Evolutionary conservation across 2,797 vertebrate species (phyloP).

Genomic region (Momotus momota): DNA sequence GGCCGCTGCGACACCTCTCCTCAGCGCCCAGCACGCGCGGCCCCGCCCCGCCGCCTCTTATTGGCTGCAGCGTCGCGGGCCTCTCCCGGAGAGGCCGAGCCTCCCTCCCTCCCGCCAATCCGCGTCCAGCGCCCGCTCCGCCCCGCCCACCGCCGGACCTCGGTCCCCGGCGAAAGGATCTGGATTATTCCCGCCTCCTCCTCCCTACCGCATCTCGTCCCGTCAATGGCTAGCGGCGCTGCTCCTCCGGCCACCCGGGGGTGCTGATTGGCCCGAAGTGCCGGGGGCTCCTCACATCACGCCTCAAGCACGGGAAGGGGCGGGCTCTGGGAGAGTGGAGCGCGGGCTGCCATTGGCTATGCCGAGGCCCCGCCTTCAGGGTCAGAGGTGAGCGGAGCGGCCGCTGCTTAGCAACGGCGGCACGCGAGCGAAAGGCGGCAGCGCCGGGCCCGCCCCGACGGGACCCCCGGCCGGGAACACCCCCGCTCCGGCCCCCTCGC

Average conservation of each 20-base stretch:
- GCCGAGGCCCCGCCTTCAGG: neutral
- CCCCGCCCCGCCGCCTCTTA: neutral
- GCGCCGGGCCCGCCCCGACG: neutral
- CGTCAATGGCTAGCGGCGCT: neutral
- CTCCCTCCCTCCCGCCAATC: neutral
- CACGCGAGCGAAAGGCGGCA: neutral
- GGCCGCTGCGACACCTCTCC: neutral
- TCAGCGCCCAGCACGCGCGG: neutral
- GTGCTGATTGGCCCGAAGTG: rapidly evolving
- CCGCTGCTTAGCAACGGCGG: neutral
- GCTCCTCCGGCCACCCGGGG: rapidly evolving
- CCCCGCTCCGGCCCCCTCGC: too few species aligned
- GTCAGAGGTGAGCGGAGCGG: neutral
- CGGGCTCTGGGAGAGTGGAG: rapidly evolving
- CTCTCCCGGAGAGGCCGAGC: neutral
- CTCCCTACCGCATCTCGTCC: rapidly evolving
- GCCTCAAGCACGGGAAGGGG: neutral
- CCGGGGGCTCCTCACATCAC: rapidly evolving
- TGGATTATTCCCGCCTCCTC: neutral
- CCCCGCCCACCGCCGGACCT: neutral
- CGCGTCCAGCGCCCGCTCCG: rapidly evolving
- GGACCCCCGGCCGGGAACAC: neutral
- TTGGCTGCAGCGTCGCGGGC: neutral
- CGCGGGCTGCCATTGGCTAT: neutral
- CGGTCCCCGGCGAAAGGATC: rapidly evolving